Conservation (phyloP, 1,140 invertebrate species). For the Drosophila pandora region DNA sequence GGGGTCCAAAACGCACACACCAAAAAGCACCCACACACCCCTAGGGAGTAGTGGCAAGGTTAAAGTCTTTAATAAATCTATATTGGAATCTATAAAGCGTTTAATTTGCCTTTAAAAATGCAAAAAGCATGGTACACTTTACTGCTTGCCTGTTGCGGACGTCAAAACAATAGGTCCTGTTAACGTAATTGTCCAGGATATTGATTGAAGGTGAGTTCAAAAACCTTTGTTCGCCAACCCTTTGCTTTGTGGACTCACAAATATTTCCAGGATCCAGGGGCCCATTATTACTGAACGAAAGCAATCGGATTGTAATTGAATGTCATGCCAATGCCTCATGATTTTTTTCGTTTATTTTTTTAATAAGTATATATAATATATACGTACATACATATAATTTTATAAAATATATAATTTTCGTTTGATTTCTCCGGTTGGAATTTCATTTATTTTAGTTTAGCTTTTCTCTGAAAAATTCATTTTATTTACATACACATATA, state of each 20-base stretch:
- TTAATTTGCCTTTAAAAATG: not conserved
- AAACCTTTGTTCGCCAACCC: slow-evolving; percentile 8
- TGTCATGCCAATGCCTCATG: slow-evolving; percentile 70
- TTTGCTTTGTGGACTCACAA: slow-evolving; percentile 1
- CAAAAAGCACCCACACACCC: slow-evolving; percentile 2
- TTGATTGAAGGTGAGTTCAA: slow-evolving; percentile 32
- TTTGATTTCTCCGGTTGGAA: slow-evolving; percentile 36
- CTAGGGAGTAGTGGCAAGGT: slow-evolving; percentile 13
- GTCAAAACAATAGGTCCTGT: not conserved
- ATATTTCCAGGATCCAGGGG: slow-evolving; percentile 11
- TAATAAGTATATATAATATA: slow-evolving; percentile 66
- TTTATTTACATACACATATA: slow-evolving; percentile 71
- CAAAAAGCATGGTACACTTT: not conserved
- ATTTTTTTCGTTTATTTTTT: slow-evolving; percentile 53
- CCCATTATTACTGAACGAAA: slow-evolving; percentile 20
- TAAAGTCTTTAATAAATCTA: slow-evolving; percentile 30
- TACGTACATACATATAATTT: slow-evolving; percentile 61
- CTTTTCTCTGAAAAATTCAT: slow-evolving; percentile 47
- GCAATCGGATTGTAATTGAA: slow-evolving; percentile 53
- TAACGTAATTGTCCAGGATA: slow-evolving; percentile 15
- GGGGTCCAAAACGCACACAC: slow-evolving; percentile 14
- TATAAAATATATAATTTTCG: slow-evolving; percentile 57
- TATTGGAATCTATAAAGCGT: not conserved
- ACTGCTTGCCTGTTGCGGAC: slow-evolving; percentile 19
- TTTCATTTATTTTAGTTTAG: slow-evolving; percentile 47